These are phyloP conservation scores for Eupithecia abbreviata DNA, from an alignment of 2,888 invertebrate species.

Conservation along the genomic window DNA sequence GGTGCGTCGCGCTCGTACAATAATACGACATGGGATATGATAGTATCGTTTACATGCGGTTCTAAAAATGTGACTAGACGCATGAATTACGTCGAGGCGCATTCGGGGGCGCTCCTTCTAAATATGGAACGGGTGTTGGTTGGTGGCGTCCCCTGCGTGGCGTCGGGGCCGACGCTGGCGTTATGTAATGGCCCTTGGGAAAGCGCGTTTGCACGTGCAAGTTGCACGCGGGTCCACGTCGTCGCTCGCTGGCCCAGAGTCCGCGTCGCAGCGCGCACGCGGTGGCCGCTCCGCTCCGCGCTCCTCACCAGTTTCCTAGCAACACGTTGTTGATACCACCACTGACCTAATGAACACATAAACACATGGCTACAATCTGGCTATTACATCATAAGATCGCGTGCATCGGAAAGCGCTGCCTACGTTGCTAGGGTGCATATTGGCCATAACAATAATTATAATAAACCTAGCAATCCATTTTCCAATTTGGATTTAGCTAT, in stretches of 20 bases:
- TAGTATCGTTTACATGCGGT: constrained; percentile 79
- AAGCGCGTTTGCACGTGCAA: constrained; percentile 70
- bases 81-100: constrained; percentile 70
- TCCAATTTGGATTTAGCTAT: constrained; percentile 47
- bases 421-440: constrained; percentile 66
- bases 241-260: constrained; percentile 67
- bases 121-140: constrained; percentile 78
- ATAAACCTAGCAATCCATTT: constrained; percentile 40
- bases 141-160: constrained; percentile 62
- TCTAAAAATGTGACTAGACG: constrained; percentile 81
- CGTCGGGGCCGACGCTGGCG: constrained; percentile 60
- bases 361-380: constrained; percentile 70
- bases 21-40: constrained; percentile 50
- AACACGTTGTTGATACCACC: constrained; percentile 81
- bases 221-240: constrained; percentile 80
- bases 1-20: constrained; percentile 50
- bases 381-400: constrained; percentile 75
- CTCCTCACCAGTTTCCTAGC: constrained; percentile 77
- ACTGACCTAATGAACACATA: constrained; percentile 79
- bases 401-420: constrained; percentile 60
- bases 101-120: constrained; percentile 78
- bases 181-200: constrained; percentile 77
- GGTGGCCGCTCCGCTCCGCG: constrained; percentile 48
- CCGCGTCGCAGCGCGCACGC: constrained; percentile 49
- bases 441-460: constrained; percentile 61